Evolutionary conservation across 2,113 vertebrate genomes (phyloP), one percentile per base, ranked within the genome.

Genomic region (Danionella cerebrum): DNA sequence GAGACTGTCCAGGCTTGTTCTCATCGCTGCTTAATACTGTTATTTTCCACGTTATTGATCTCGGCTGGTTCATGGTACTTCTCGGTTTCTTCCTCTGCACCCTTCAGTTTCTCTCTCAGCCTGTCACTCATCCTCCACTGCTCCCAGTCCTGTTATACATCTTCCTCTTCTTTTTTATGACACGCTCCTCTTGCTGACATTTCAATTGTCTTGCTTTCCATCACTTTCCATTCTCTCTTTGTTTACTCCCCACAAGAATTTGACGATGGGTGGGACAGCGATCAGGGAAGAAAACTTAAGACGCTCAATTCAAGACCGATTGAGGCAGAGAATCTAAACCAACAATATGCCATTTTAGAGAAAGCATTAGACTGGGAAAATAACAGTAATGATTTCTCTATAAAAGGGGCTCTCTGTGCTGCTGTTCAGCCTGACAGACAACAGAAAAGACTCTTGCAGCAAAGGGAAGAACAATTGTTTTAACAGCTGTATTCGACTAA

Each of bases 101-200:
- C 51, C 48, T 7, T 63, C 22, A 1, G 19, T 67, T 36, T 52
- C 53, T 8, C 36, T 47, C 35, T 31, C 31, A 67, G 19, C 52
- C 22, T 18, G 52, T 65, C 36, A 65, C 21, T 35, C 21, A 9
- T 24, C n/a, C 38, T 44, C 51, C 62, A 52, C 36, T 45, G 29
- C 12, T 62, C 38, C 25, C 27, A 41, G 21, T 21, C 19, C 45
- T 52, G 21, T 65, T 57, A 54, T 24, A 60, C 36, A 54, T 54
- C 47, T 27, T 57, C 27, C 36, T 29, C 41, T 53, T 35, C 35
- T 19, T 35, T 29, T 64, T 41, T 50, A 22, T 19, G 36, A 67
- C 36, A 42, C 18, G n/a, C 33, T 70, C 38, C 62, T 66, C 13
- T 66, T 47, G 60, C 36, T 66, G 60, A 16, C 67, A 66, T 47